These are phyloP conservation scores for Spinus pinus DNA, from an alignment of 2,797 vertebrate genomes.

Conservation along the genomic window DNA sequence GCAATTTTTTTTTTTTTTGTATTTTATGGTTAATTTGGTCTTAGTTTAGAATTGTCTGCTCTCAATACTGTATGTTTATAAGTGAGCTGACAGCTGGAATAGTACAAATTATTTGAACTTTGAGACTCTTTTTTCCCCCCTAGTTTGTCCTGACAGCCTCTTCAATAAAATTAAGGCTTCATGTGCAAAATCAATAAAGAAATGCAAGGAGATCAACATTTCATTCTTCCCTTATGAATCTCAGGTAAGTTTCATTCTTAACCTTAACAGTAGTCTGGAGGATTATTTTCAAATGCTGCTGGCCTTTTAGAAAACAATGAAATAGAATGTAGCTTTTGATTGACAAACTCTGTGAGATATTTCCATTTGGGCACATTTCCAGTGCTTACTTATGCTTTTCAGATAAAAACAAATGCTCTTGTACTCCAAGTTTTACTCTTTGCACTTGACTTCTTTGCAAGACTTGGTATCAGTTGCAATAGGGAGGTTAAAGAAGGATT, in stretches of 20 bases:
- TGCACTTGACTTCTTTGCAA: neutral
- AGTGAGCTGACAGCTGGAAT: neutral
- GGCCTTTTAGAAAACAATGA: neutral
- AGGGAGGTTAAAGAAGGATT: neutral
- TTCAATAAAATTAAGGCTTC: constrained; percentile 90
- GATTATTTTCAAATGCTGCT: neutral
- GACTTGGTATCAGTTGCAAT: neutral
- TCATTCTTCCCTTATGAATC: constrained; percentile 92
- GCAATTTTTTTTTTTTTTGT: neutral
- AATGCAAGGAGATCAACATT: constrained; percentile 94
- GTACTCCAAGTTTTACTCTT: neutral
- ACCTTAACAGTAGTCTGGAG: neutral
- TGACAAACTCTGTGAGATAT: neutral
- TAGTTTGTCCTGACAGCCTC: constrained; percentile 89
- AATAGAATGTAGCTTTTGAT: neutral
- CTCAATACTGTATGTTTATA: neutral
- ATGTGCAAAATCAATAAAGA: constrained; percentile 87
- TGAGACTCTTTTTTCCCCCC: neutral
- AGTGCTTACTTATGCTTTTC: neutral
- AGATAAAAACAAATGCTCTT: neutral
- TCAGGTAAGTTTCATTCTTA: constrained; percentile 78
- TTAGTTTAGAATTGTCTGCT: neutral
- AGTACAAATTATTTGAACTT: neutral
- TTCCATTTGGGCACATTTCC: neutral
- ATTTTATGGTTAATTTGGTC: neutral